Conservation (phyloP, 1,140 invertebrate genomes). For the Sitodiplosis mosellana region DNA sequence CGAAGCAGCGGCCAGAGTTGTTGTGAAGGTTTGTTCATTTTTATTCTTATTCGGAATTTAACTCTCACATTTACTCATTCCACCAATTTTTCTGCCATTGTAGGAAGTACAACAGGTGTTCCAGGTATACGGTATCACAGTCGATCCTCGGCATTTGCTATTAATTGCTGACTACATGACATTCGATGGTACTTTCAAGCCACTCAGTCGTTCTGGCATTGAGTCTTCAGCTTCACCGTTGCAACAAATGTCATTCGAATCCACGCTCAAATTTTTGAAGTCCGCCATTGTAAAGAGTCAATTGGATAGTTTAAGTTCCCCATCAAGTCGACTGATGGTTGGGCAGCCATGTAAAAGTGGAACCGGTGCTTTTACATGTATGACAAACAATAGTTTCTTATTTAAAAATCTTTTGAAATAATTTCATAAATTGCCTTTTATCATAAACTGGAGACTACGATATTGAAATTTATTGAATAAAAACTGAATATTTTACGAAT, state of each 20-base stretch:
- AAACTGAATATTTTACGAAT: too few species aligned
- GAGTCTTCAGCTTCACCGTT: constrained; percentile 72
- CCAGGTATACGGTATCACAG: constrained; percentile 86
- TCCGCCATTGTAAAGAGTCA: constrained; percentile 53
- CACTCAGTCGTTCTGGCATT: constrained; percentile 82
- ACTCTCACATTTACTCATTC: background rate
- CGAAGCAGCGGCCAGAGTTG: constrained; percentile 81
- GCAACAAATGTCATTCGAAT: constrained; percentile 98
- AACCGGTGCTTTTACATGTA: constrained; percentile 55
- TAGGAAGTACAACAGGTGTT: constrained; percentile 81
- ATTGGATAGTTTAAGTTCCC: constrained; percentile 60
- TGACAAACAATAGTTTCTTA: background rate
- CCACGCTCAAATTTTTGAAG: constrained; percentile 71
- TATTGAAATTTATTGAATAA: too few species aligned
- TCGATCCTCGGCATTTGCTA: constrained; percentile 83
- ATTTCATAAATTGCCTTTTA: too few species aligned
- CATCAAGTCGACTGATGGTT: constrained; percentile 74
- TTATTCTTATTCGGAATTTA: constrained; percentile 4
- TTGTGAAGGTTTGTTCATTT: constrained; percentile 38
- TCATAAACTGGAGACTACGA: too few species aligned
- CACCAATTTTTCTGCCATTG: constrained; percentile 2
- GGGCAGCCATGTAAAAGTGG: constrained; percentile 69
- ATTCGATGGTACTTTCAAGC: constrained; percentile 71
- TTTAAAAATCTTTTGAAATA: background rate
- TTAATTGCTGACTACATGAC: constrained; percentile 98